Percentiles rank a stretch among this genome's conserved stretches.
These are phyloP conservation scores for Oscheius sp. DNA, from an alignment of 2,888 invertebrate species.

Conservation along the genomic window DNA sequence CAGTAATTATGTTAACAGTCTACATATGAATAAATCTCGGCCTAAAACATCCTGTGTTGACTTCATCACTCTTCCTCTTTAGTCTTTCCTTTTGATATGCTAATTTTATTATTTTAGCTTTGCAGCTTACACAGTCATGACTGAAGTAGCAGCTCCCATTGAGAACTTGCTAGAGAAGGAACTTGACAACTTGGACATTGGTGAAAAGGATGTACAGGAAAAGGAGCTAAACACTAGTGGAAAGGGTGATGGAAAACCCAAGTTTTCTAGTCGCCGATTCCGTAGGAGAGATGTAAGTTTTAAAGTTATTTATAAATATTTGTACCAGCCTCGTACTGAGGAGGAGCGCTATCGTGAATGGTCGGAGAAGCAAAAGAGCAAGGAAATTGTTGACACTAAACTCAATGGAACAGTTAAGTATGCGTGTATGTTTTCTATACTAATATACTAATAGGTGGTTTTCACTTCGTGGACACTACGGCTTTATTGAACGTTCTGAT, in stretches of 20 bases:
- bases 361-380: background rate
- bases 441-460: too few relatives aligned
- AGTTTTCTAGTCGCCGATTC: background rate
- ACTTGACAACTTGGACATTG: background rate
- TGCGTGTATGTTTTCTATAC: too few relatives aligned
- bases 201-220: background rate
- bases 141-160: background rate
- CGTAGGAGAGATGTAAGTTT: background rate
- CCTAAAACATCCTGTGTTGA: too few relatives aligned
- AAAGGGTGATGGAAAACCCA: background rate
- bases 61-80: too few relatives aligned
- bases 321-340: background rate
- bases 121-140: too few relatives aligned
- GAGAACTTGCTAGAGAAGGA: background rate
- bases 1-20: too few relatives aligned
- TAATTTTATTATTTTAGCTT: too few relatives aligned
- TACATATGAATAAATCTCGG: too few relatives aligned
- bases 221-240: too few relatives aligned
- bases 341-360: background rate
- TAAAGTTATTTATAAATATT: background rate
- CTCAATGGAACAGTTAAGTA: conserved; percentile 8
- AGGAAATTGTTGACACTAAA: conserved; percentile 1
- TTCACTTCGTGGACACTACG: background rate
- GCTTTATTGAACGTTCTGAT: background rate
- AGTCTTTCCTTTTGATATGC: too few relatives aligned